These are phyloP conservation scores for Azorinus chamasolen DNA, from an alignment of 2,888 invertebrate genomes.

Conservation along the genomic window DNA sequence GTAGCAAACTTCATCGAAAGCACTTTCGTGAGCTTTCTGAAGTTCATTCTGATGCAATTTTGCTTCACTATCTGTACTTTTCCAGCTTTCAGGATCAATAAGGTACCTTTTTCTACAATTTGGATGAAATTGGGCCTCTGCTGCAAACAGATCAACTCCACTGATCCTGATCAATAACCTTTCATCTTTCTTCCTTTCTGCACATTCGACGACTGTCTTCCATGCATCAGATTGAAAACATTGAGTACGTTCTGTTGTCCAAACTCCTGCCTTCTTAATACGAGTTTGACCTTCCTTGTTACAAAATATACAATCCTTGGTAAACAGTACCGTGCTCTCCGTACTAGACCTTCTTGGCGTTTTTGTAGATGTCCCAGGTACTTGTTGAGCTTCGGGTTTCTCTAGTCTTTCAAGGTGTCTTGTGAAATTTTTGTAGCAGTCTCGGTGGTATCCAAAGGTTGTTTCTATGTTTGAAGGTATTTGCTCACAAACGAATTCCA, in stretches of 20 bases:
- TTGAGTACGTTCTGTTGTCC: constrained; percentile 7
- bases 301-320: constrained; percentile 24
- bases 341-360: constrained; percentile 3
- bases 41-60: neutral
- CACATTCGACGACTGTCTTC: constrained; percentile 7
- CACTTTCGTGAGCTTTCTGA: constrained; percentile 10
- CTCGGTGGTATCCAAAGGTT: constrained; percentile 20
- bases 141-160: constrained; percentile 18
- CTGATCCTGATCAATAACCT: constrained; percentile 8
- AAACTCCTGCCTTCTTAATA: constrained; percentile 1
- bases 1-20: constrained; percentile 14
- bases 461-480: no score
- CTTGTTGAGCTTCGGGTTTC: neutral
- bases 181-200: constrained; percentile 16
- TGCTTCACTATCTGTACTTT: constrained; percentile 5
- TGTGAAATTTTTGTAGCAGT: constrained; percentile 18
- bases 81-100: constrained; percentile 11
- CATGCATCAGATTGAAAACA: constrained; percentile 11
- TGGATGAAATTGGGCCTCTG: constrained; percentile 17
- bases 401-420: constrained; percentile 18
- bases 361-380: neutral
- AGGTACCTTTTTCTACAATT: constrained; percentile 12
- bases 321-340: constrained; percentile 6
- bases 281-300: constrained; percentile 6
- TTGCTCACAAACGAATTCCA: no score